Evolutionary conservation across 2,113 vertebrate species (phyloP), one percentile per base, ranked within the genome.

Genomic region (Pelecanoides urinatrix): DNA sequence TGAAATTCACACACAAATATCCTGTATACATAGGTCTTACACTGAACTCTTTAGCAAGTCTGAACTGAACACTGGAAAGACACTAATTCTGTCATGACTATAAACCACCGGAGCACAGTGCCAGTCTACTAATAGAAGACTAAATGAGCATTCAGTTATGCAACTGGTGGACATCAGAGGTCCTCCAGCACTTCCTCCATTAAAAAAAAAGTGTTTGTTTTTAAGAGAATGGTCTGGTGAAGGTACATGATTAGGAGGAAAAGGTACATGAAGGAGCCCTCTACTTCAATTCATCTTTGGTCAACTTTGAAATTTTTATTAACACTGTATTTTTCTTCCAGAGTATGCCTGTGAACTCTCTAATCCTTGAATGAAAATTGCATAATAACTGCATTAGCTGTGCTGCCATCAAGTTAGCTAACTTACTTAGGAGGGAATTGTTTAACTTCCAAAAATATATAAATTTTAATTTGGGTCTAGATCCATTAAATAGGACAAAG

Each of bases 11-110:
- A 0, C 10, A 53, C 20, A 25, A 83, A 85, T 26, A 71, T 8
- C 25, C 14, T 2, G 1, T 13, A 59, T 10, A 3, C 2, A 0
- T 27, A 59, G n/a, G 40, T 55, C n/a, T 77, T 30, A 17, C 0
- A 0, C 27, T 36, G 42, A 68, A 52, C 7, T 40, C 36, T 50
- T 73, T 1, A 68, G 26, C 29, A 61, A 52, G 26, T 40, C 47
- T 61, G 32, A 92, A 59, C 9, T n/a, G 14, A 83, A 45, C 22
- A 49, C n/a, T 61, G 16, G n/a, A 42, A 85, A 65, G 30, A 71
- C 45, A 77, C 21, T 42, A 74, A 56, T 44, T 36, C 70, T 78
- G 30, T 10, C 27, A 20, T 27, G 38, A 52, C n/a, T 86, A 19
- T 9, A 27, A 67, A 67, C 47, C 40, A 80, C 10, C 4, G 3